phyloP scores from a whole-genome alignment of 2,888 invertebrate species.

The Adelognathus sp. region DNA sequence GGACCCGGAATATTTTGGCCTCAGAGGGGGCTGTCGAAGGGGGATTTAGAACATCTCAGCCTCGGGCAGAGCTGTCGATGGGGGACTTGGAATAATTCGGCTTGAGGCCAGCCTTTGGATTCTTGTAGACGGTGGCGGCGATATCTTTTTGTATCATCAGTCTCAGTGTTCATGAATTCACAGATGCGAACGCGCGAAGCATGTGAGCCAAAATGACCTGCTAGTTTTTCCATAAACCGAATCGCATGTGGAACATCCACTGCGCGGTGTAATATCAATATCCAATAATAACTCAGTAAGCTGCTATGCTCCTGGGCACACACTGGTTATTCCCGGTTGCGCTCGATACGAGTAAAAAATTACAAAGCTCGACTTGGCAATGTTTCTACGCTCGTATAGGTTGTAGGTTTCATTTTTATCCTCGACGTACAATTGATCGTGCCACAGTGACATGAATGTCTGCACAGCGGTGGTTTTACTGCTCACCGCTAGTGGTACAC shows the following conservation, averaged over 20 bases:
- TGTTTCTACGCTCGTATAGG: neutral
- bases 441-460: neutral
- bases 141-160: too few species aligned
- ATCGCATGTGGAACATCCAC: neutral
- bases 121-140: too few species aligned
- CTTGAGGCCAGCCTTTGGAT: too few species aligned
- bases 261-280: neutral
- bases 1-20: too few species aligned
- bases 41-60: too few species aligned
- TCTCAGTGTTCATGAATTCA: too few species aligned
- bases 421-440: neutral
- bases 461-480: neutral
- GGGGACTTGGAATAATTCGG: too few species aligned
- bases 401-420: neutral
- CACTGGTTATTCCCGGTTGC: neutral
- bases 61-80: too few species aligned
- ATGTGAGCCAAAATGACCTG: neutral
- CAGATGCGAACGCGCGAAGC: too few species aligned
- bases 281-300: neutral
- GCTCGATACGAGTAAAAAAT: neutral
- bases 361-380: neutral
- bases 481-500: neutral
- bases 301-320: neutral
- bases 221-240: neutral
- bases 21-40: too few species aligned